A percentile compares a stretch with the other conserved stretches of the same genome.
Evolutionary conservation across 2,113 vertebrate genomes (phyloP).

Genomic region (Thunnus maccoyii): DNA sequence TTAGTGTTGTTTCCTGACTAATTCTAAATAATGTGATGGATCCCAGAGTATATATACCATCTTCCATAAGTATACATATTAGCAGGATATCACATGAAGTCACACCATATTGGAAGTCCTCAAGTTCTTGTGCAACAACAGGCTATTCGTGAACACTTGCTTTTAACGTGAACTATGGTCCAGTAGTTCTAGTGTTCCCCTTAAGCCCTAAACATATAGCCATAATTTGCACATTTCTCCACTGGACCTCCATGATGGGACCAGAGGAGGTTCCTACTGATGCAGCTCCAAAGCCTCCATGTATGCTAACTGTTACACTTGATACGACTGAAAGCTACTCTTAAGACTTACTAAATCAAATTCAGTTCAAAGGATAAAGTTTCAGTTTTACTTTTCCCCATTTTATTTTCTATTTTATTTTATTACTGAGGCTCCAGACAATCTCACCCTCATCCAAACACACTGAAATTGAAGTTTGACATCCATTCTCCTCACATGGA

Average conservation of each 20-base stretch:
- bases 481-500: background rate
- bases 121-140: background rate
- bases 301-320: no score
- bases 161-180: no score
- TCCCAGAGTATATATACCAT: slow-evolving; percentile 24
- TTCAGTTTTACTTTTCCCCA: no score
- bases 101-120: background rate
- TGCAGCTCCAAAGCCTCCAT: background rate
- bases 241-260: no score
- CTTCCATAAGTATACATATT: slow-evolving; percentile 8
- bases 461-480: background rate
- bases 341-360: no score
- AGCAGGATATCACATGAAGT: background rate
- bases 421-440: background rate
- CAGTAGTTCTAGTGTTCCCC: no score
- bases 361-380: no score
- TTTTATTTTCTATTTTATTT: no score
- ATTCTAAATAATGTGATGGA: slow-evolving; percentile 22
- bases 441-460: background rate
- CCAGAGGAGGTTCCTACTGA: background rate
- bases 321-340: no score
- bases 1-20: slow-evolving; percentile 21
- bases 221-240: background rate
- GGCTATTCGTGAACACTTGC: background rate
- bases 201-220: no score